Evolutionary conservation across 2,888 invertebrate species (phyloP).

Genomic region (Synanthedon tipuliformis): DNA sequence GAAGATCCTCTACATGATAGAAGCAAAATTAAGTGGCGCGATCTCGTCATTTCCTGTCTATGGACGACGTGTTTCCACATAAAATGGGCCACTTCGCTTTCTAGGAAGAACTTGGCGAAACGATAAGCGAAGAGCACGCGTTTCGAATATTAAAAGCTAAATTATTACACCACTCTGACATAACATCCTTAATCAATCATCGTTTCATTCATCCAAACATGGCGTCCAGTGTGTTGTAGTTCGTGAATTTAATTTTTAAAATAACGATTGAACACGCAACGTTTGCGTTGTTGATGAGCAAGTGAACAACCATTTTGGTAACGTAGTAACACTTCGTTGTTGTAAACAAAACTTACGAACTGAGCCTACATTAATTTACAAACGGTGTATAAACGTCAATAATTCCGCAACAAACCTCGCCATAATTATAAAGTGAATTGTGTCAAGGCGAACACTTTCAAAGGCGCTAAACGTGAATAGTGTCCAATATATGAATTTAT

Average conservation of each 20-base stretch:
- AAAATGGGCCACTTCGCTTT: constrained; percentile 54
- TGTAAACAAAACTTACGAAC: constrained; percentile 14
- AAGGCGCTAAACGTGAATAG: constrained; percentile 12
- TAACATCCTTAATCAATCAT: neutral
- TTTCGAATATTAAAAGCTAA: constrained; percentile 40
- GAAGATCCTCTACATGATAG: constrained; percentile 26
- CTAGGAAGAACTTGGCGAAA: constrained; percentile 54
- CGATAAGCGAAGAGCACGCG: constrained; percentile 33
- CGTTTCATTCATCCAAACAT: neutral
- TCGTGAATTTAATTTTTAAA: neutral
- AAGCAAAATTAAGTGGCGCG: constrained; percentile 54
- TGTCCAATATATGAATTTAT: too few relatives aligned
- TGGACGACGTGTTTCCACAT: constrained; percentile 25
- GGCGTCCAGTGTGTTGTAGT: neutral
- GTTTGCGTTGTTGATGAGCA: constrained; percentile 6
- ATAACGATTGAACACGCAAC: neutral
- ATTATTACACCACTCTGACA: constrained; percentile 19
- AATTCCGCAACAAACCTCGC: constrained; percentile 19
- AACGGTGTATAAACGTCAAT: constrained; percentile 23
- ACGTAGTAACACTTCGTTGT: constrained; percentile 1
- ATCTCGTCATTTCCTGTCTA: constrained; percentile 33
- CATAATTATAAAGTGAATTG: constrained; percentile 25
- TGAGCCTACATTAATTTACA: constrained; percentile 23
- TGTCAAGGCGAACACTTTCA: constrained; percentile 41
- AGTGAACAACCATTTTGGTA: constrained; percentile 7